These are phyloP conservation scores for Poeciliopsis presidionis DNA, from an alignment of 2,797 vertebrate genomes.

Conservation along the genomic window DNA sequence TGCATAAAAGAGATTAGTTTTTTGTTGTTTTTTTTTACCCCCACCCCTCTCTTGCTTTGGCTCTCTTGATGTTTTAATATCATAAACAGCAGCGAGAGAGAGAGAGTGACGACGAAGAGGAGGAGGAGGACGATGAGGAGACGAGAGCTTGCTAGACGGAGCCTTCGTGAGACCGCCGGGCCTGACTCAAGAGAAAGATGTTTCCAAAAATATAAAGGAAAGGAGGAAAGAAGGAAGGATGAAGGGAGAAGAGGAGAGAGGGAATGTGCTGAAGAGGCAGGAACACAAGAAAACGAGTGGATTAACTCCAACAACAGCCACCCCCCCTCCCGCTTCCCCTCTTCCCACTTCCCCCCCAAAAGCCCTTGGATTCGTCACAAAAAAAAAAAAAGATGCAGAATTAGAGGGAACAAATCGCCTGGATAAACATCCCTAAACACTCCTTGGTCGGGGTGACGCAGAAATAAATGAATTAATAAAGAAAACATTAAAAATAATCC, in stretches of 20 bases:
- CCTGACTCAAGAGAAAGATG: constrained; percentile 68
- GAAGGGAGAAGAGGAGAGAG: constrained; percentile 24
- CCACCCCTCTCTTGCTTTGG: constrained; percentile 4
- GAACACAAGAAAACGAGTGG: constrained; percentile 70
- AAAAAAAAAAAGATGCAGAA: constrained; percentile 58
- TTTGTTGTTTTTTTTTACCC: not conserved
- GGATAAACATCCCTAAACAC: constrained; percentile 59
- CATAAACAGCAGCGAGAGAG: constrained; percentile 46
- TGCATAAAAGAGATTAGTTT: constrained; percentile 10
- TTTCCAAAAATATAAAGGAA: constrained; percentile 79
- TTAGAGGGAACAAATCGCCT: constrained; percentile 67
- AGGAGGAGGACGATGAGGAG: constrained; percentile 34
- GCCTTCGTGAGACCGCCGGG: constrained; percentile 64
- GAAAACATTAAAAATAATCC: constrained; percentile 1
- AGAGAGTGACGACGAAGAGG: constrained; percentile 14
- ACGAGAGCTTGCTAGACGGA: constrained; percentile 56
- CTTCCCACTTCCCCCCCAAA: constrained; percentile 20
- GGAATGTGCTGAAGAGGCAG: constrained; percentile 72
- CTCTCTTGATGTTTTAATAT: constrained; percentile 51
- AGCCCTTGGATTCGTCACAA: constrained; percentile 68
- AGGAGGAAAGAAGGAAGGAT: constrained; percentile 27
- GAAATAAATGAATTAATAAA: constrained; percentile 30
- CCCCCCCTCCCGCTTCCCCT: accelerated
- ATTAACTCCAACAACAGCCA: constrained; percentile 53
- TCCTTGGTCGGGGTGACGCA: constrained; percentile 26